These are phyloP conservation scores for Allygus modestus DNA, from an alignment of 2,888 invertebrate genomes.

Conservation along the genomic window DNA sequence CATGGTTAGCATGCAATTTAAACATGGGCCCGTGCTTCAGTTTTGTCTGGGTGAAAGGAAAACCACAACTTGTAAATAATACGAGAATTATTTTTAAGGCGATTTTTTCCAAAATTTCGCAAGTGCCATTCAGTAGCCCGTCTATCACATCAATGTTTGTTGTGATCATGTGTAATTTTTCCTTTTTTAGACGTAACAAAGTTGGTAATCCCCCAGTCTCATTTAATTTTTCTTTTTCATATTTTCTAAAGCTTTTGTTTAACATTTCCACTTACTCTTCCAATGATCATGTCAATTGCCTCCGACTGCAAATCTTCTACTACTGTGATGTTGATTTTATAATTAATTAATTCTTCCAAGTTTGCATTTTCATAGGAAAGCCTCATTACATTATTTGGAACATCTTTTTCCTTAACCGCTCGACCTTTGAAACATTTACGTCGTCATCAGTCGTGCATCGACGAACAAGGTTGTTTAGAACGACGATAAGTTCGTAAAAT, in stretches of 20 bases:
- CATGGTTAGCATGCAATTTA: neutral
- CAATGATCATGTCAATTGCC: slow-evolving; percentile 65
- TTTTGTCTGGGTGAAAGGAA: slow-evolving; percentile 8
- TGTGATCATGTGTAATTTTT: slow-evolving; percentile 69
- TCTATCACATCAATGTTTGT: slow-evolving; percentile 68
- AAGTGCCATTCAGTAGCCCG: slow-evolving; percentile 70
- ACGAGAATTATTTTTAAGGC: slow-evolving; percentile 7
- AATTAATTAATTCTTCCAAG: slow-evolving; percentile 27
- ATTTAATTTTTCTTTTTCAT: slow-evolving; percentile 65
- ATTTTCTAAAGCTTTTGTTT: slow-evolving; percentile 62
- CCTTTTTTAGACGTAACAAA: slow-evolving; percentile 68
- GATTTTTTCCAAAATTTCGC: slow-evolving; percentile 60
- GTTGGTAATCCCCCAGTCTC: slow-evolving; percentile 69
- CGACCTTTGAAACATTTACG: neutral
- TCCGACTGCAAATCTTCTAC: slow-evolving; percentile 24
- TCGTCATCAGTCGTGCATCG: slow-evolving; percentile 66
- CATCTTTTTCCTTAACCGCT: slow-evolving; percentile 64
- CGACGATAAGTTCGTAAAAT: slow-evolving; percentile 70
- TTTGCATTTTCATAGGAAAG: slow-evolving; percentile 41
- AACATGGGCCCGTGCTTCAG: neutral
- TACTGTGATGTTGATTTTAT: neutral
- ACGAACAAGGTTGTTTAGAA: slow-evolving; percentile 69
- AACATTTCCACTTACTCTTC: slow-evolving; percentile 55
- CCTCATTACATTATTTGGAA: slow-evolving; percentile 54
- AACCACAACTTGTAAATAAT: slow-evolving; percentile 33